phyloP scores from a whole-genome alignment of 1,140 invertebrate genomes.

The Megalonaias nervosa region DNA sequence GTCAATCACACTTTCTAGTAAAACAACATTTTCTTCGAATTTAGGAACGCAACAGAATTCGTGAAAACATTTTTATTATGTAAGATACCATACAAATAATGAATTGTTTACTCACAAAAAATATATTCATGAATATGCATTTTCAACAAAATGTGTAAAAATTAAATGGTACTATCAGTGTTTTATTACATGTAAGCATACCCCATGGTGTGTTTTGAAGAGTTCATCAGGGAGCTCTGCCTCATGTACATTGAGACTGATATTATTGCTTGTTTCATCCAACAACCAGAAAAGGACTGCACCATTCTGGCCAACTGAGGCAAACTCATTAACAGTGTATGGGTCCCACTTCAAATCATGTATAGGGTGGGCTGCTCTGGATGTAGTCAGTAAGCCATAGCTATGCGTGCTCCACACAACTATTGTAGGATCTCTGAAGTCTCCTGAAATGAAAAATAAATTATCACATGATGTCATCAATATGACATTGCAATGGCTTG shows the following conservation, averaged over 20 bases:
- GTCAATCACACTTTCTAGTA: no score
- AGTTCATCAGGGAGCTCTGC: constrained; percentile 66
- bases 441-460: constrained; percentile 49
- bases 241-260: constrained; percentile 67
- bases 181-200: constrained; percentile 16
- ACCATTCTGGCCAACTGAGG: constrained; percentile 61
- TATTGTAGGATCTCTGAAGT: constrained; percentile 62
- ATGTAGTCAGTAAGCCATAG: constrained; percentile 57
- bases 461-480: no score
- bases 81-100: no score
- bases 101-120: no score
- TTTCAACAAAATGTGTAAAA: no score
- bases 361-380: constrained; percentile 54
- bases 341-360: constrained; percentile 68
- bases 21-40: no score
- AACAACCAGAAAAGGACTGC: constrained; percentile 68
- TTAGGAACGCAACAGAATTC: no score
- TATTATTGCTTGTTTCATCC: constrained; percentile 61
- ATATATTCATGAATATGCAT: no score
- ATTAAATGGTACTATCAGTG: neutral
- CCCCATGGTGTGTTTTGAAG: constrained; percentile 38
- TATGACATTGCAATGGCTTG: no score
- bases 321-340: constrained; percentile 67
- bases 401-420: constrained; percentile 65
- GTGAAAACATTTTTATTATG: no score